Base-by-base conservation (phyloP, 2,113 vertebrate species). In the Dicrurus megarhynchus region DNA sequence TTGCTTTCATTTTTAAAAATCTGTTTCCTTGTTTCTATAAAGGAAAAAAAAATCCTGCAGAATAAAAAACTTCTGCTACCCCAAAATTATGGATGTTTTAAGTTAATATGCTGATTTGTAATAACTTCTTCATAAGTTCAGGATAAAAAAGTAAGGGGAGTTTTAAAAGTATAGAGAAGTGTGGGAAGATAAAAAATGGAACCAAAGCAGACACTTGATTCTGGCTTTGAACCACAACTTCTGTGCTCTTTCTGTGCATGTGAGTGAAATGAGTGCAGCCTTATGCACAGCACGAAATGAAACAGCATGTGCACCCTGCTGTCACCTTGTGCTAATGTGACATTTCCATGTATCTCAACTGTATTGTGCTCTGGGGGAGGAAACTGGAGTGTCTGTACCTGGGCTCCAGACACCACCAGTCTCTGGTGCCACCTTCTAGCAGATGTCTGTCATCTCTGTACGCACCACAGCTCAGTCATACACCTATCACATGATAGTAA, bases 51-150 rank as follows among this genome's bases (percentile, higher is more conserved):
- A 28, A 0, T 2, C 8, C 28, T 57, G 32, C 41, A 89, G 64
- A 81, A 81, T 37, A 73, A 91, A 85, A 73, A 91, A 35, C 32
- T 61, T 73, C 37, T n/a, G 14, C 15, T 85, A 32, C 19, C 42
- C 57, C 2, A 5, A 55, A 74, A 60, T 85, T 64, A 44, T 9
- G 30, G 17, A 18, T 67, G 18, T 63, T 92, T n/a, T 59, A 52
- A 83, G 24, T 63, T 97, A 82, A 84, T 74, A n/a, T 28, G 13
- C 39, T 83, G 39, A 91, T 95, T 77, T 83, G 27, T 70, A 81
- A 20, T 56, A 86, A 59, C 19, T 70, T 84, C 5, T 68, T 61
- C 12, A 1, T 64, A 68, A 83, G 24, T 59, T 83, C 55, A 75
- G 49, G 20, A 26, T 88, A 17, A 53, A 76, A 75, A 86, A 77